phyloP scores from a whole-genome alignment of 2,113 vertebrate species.

The Onychostruthus taczanowskii region DNA sequence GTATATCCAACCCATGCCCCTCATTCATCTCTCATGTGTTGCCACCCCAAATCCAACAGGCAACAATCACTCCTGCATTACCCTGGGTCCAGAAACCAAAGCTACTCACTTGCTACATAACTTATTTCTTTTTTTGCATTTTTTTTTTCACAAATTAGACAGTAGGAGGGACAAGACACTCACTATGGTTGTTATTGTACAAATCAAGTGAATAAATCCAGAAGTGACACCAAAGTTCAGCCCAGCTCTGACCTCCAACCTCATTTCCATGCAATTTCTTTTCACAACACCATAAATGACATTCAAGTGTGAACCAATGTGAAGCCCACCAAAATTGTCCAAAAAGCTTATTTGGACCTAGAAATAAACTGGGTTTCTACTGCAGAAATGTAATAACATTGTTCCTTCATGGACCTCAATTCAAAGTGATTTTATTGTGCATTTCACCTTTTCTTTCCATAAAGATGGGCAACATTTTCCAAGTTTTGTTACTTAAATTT shows the following conservation, averaged over 20 bases:
- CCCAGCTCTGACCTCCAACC: neutral
- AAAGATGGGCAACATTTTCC: neutral
- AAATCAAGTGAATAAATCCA: neutral
- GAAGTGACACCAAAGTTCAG: neutral
- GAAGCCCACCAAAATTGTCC: neutral
- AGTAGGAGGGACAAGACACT: neutral
- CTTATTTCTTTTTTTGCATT: neutral
- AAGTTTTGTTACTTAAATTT: neutral
- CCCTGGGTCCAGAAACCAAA: neutral
- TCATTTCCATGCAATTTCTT: neutral
- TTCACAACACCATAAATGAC: neutral
- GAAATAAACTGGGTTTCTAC: neutral
- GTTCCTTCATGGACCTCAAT: neutral
- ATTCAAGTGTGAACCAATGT: rapidly evolving
- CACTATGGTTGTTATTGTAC: rapidly evolving
- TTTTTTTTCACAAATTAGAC: neutral
- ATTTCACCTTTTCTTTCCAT: neutral
- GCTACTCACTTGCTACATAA: neutral
- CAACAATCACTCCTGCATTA: neutral
- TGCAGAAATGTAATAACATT: neutral
- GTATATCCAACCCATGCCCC: neutral
- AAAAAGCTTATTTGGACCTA: neutral
- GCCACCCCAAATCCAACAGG: neutral
- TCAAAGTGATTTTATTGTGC: neutral
- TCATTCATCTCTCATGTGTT: rapidly evolving